phyloP scores from a whole-genome alignment of 2,797 vertebrate genomes.

The Sparus aurata region DNA sequence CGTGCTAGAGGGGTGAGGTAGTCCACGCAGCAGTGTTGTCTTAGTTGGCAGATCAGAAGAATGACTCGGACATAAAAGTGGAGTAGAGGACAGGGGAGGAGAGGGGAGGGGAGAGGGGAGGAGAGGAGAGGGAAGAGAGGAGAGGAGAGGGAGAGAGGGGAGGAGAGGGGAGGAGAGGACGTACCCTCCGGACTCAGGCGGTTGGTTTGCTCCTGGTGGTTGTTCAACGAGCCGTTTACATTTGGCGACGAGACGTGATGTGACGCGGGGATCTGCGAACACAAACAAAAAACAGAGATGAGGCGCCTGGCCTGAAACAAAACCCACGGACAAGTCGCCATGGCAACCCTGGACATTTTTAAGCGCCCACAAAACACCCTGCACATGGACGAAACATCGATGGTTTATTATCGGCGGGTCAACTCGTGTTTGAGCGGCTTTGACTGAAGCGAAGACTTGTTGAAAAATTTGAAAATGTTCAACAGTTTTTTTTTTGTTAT shows the following conservation, averaged over 20 bases:
- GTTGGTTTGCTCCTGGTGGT: slow-evolving; percentile 76
- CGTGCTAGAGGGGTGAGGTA: background rate
- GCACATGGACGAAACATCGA: background rate
- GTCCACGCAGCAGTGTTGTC: background rate
- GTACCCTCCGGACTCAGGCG: slow-evolving; percentile 92
- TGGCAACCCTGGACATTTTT: slow-evolving; percentile 28
- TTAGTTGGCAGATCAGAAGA: slow-evolving; percentile 9
- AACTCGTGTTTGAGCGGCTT: background rate
- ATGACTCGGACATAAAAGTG: background rate
- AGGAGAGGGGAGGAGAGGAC: background rate
- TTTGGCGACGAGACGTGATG: slow-evolving; percentile 88
- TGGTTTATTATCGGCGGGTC: background rate
- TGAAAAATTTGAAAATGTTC: too few relatives aligned
- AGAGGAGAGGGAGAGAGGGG: background rate
- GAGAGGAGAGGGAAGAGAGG: background rate
- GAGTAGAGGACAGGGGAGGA: background rate
- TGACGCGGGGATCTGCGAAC: slow-evolving; percentile 84
- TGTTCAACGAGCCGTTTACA: slow-evolving; percentile 88
- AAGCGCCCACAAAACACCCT: background rate
- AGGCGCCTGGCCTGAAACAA: background rate
- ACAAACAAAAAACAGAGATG: slow-evolving; percentile 37
- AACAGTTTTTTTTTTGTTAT: too few relatives aligned
- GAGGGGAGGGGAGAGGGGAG: background rate
- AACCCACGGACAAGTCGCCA: slow-evolving; percentile 23
- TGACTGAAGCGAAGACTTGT: too few relatives aligned